Percentiles rank a stretch among this genome's conserved stretches.
These are phyloP conservation scores for Poeciliopsis gracilis DNA, from an alignment of 2,797 vertebrate genomes.

Conservation along the genomic window DNA sequence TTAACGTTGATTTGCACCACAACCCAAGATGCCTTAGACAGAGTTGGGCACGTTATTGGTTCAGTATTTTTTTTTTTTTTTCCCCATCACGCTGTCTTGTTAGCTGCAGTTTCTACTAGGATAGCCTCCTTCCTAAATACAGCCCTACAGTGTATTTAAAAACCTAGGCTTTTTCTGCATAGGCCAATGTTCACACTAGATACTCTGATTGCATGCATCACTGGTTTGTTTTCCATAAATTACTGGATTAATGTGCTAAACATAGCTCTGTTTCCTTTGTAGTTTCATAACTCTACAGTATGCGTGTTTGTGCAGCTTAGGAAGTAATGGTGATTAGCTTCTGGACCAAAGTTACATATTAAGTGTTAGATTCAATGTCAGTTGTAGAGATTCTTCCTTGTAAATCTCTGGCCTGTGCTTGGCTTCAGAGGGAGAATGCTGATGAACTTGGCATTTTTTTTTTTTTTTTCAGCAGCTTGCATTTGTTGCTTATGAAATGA, in stretches of 20 bases:
- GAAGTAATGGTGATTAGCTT: conserved; percentile 39
- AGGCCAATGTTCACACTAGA: conserved; percentile 53
- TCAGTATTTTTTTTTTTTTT: conserved; percentile 38
- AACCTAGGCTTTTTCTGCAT: conserved; percentile 22
- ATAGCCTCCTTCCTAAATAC: conserved; percentile 33
- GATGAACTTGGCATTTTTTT: conserved; percentile 52
- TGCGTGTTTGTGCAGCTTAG: conserved; percentile 40
- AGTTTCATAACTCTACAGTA: conserved; percentile 20
- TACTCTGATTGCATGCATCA: conserved; percentile 66
- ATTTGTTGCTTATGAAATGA: conserved; percentile 70
- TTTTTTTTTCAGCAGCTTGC: conserved; percentile 66
- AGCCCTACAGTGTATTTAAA: conserved; percentile 18
- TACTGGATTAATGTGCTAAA: conserved; percentile 40
- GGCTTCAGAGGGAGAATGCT: conserved; percentile 61
- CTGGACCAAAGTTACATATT: conserved; percentile 67
- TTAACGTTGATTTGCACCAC: conserved; percentile 77
- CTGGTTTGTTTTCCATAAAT: conserved; percentile 38
- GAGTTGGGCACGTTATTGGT: conserved; percentile 45
- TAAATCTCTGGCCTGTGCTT: conserved; percentile 64
- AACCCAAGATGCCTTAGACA: conserved; percentile 78
- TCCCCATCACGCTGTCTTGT: conserved; percentile 38
- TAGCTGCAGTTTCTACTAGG: conserved; percentile 56
- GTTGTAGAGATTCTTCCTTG: conserved; percentile 57
- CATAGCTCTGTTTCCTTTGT: conserved; percentile 36
- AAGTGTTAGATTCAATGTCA: conserved; percentile 65